A percentile compares a stretch with the other conserved stretches of the same genome.
These are phyloP conservation scores for Spea hammondii DNA, from an alignment of 2,797 vertebrate species.

Conservation along the genomic window DNA sequence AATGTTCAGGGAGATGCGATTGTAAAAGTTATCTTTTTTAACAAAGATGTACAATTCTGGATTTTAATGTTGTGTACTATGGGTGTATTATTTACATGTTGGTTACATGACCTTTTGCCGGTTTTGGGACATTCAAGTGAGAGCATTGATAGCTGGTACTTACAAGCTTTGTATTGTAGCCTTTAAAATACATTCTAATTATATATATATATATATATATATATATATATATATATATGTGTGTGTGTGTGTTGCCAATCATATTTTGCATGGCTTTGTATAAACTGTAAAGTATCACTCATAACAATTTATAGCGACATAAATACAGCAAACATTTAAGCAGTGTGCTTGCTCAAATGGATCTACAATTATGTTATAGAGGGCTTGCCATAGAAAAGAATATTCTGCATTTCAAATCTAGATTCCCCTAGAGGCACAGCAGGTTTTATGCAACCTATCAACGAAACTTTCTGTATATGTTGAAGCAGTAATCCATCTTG, in stretches of 20 bases:
- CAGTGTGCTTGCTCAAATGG: constrained; percentile 9
- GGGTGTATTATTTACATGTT: no score
- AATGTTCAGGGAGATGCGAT: no score
- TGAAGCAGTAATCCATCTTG: constrained; percentile 51
- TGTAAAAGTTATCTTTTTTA: no score
- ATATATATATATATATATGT: constrained; percentile 7
- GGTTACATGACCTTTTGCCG: no score
- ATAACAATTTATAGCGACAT: not conserved
- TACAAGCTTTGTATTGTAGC: no score
- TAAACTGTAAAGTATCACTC: constrained; percentile 10
- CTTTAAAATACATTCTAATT: not conserved
- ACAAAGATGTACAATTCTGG: no score
- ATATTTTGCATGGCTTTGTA: not conserved
- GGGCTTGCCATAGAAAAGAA: constrained; percentile 22
- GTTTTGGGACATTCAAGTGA: no score
- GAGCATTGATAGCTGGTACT: no score
- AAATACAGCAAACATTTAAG: constrained; percentile 14
- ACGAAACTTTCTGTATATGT: constrained; percentile 51
- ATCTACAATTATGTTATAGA: constrained; percentile 26
- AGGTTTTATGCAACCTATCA: constrained; percentile 47
- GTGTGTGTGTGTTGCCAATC: not conserved
- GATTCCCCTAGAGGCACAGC: constrained; percentile 42
- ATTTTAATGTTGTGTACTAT: no score
- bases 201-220: constrained; percentile 4
- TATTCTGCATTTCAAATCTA: constrained; percentile 28